A percentile compares a stretch with the other conserved stretches of the same genome.
phyloP scores from a whole-genome alignment of 2,113 vertebrate species.

The Morone chrysops region DNA sequence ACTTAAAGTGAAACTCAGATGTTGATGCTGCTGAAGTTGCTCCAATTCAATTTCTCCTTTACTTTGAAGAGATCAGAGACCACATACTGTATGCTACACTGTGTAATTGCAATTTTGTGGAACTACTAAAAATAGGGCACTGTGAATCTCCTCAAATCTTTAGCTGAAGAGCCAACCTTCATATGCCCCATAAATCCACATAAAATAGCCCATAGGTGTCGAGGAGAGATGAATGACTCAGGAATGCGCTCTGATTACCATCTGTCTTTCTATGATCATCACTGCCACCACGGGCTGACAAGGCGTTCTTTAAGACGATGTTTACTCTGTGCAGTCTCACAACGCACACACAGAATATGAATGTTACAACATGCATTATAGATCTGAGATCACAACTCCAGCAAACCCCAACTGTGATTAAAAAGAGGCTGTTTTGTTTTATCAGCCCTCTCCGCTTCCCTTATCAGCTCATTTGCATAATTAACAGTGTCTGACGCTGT shows the following conservation, averaged over 20 bases:
- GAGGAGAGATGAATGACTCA: constrained; percentile 65
- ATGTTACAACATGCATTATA: constrained; percentile 71
- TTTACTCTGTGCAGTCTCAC: constrained; percentile 55
- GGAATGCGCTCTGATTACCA: constrained; percentile 68
- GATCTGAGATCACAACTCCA: constrained; percentile 72
- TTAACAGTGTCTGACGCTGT: constrained; percentile 68
- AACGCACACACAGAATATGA: constrained; percentile 33
- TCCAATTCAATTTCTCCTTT: constrained; percentile 40
- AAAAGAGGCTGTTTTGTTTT: constrained; percentile 73
- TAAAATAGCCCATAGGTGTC: constrained; percentile 59
- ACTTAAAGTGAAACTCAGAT: constrained; percentile 36
- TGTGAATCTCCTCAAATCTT: constrained; percentile 66
- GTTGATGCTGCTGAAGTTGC: constrained; percentile 38
- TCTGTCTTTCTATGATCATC: constrained; percentile 70
- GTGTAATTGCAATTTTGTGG: constrained; percentile 71
- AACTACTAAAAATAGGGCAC: constrained; percentile 54
- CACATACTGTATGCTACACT: constrained; percentile 27
- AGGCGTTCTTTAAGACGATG: constrained; percentile 58
- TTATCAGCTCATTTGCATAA: constrained; percentile 81
- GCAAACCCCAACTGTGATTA: constrained; percentile 66
- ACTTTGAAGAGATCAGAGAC: constrained; percentile 72
- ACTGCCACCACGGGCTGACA: constrained; percentile 54
- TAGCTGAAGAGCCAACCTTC: constrained; percentile 64
- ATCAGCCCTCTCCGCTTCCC: constrained; percentile 69
- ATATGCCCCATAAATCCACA: constrained; percentile 66